A percentile compares a stretch with the other conserved stretches of the same genome.
phyloP scores from a whole-genome alignment of 2,113 vertebrate genomes.

The Pygoscelis antarcticus region DNA sequence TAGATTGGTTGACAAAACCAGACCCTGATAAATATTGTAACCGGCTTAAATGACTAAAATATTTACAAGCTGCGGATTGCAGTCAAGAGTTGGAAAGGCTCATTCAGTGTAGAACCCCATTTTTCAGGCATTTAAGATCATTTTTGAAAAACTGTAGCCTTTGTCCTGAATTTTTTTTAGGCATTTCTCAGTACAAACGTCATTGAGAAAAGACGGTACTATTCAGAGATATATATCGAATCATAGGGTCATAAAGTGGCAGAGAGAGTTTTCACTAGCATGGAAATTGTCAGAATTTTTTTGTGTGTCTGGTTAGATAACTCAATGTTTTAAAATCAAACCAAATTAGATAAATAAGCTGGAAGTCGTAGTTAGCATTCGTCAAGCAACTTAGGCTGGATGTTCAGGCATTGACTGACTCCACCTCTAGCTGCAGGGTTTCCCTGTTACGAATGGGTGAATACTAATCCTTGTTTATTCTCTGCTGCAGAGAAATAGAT shows the following conservation, averaged over 20 bases:
- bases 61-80: neutral
- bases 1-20: neutral
- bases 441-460: conserved; percentile 22
- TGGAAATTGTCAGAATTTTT: neutral
- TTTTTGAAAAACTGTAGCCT: neutral
- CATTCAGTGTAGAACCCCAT: neutral
- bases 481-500: conserved; percentile 10
- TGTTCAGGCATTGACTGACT: neutral
- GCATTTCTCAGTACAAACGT: neutral
- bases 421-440: conserved; percentile 58
- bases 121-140: neutral
- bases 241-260: neutral
- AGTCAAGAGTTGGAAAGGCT: neutral
- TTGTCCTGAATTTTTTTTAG: neutral
- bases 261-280: neutral
- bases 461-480: conserved; percentile 46
- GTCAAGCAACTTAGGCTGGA: conserved; percentile 36
- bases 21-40: neutral
- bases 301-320: neutral
- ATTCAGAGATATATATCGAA: neutral
- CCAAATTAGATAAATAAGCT: conserved; percentile 59
- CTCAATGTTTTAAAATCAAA: conserved; percentile 41
- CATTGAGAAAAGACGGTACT: conserved; percentile 1
- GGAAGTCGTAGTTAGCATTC: conserved; percentile 41
- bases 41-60: neutral